Conservation (phyloP, 2,888 invertebrate species). For the Mesorhabditis belari region DNA sequence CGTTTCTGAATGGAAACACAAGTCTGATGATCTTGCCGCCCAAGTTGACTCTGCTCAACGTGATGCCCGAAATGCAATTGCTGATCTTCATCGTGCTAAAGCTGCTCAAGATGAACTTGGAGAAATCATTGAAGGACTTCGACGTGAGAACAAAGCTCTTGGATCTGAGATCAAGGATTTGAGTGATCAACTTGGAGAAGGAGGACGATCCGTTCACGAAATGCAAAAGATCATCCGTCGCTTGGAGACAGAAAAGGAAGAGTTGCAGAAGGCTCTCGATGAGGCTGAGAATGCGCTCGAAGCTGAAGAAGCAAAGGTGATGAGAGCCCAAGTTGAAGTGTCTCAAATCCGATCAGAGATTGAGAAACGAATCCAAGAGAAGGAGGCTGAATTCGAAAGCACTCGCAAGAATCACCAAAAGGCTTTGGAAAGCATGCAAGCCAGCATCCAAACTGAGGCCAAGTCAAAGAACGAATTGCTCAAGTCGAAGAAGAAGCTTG, state of each 20-base stretch:
- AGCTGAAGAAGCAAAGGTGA: constrained; percentile 74
- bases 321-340: constrained; percentile 81
- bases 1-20: constrained; percentile 99
- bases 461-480: constrained; percentile 70
- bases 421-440: constrained; percentile 96
- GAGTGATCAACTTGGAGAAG: constrained; percentile 97
- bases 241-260: constrained; percentile 99
- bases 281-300: constrained; percentile 98
- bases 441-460: constrained; percentile 89
- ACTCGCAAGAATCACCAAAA: constrained; percentile 79
- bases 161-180: constrained; percentile 92
- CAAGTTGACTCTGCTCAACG: constrained; percentile 98
- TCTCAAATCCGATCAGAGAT: constrained; percentile 98
- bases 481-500: constrained; percentile 75
- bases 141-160: constrained; percentile 99
- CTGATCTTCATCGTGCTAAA: constrained; percentile 93
- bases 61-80: constrained; percentile 98
- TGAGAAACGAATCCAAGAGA: constrained; percentile 97
- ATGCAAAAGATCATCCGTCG: constrained; percentile 94
- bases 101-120: constrained; percentile 54
- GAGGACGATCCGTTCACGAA: constrained; percentile 97
- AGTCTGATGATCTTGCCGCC: constrained; percentile 84
- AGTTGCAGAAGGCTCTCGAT: constrained; percentile 62
- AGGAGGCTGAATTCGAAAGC: constrained; percentile 99
- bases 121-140: constrained; percentile 83